Evolutionary conservation across 2,797 vertebrate species (phyloP).

Genomic region (Avahi laniger): DNA sequence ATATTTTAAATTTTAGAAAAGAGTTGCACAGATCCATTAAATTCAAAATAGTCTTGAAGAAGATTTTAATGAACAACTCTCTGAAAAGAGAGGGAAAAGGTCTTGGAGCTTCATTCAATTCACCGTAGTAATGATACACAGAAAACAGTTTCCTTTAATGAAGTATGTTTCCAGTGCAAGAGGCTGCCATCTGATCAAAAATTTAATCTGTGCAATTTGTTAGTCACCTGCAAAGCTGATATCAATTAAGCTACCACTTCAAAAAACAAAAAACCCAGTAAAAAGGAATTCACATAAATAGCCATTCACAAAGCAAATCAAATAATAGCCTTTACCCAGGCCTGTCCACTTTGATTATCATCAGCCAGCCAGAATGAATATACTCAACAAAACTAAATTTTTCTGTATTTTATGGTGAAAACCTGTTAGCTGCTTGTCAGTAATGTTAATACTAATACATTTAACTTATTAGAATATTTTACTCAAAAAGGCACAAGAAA

Average conservation of each 20-base stretch:
- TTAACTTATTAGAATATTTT: slow-evolving; percentile 68
- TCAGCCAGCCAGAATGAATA: slow-evolving; percentile 48
- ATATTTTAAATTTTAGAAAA: slow-evolving; percentile 27
- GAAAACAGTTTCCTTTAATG: not conserved
- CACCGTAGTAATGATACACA: not conserved
- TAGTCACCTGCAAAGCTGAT: slow-evolving; percentile 40
- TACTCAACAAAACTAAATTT: slow-evolving; percentile 69
- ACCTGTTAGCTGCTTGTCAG: not conserved
- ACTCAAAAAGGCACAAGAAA: slow-evolving; percentile 43
- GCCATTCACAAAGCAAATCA: slow-evolving; percentile 64
- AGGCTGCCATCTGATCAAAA: slow-evolving; percentile 33
- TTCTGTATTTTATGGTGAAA: slow-evolving; percentile 68
- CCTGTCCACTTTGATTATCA: slow-evolving; percentile 60
- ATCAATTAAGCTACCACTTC: slow-evolving; percentile 66
- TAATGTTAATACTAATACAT: slow-evolving; percentile 65
- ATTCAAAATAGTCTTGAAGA: not conserved
- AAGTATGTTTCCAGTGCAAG: slow-evolving; percentile 21
- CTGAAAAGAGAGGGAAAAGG: not conserved
- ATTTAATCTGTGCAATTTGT: not conserved
- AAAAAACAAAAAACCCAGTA: slow-evolving; percentile 37
- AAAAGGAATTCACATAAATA: slow-evolving; percentile 66
- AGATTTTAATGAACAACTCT: slow-evolving; percentile 26
- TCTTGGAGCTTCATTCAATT: not conserved
- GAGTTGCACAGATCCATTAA: not conserved
- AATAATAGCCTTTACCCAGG: slow-evolving; percentile 60